Evolutionary conservation across 2,888 invertebrate genomes (phyloP), one percentile per base, ranked within the genome.

Genomic region (Papilio elwesi): DNA sequence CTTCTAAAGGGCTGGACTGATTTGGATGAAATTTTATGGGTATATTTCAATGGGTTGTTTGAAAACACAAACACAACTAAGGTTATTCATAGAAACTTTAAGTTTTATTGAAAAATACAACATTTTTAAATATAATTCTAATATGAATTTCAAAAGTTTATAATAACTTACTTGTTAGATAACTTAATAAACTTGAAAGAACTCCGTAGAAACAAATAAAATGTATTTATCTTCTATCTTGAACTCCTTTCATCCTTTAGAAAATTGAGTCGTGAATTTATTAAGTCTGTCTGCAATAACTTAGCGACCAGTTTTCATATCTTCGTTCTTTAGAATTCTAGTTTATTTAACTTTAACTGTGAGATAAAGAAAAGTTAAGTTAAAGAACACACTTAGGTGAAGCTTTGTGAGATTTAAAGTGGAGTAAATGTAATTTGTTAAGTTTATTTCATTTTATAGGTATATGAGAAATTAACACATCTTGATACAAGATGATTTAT

Each of bases 321-420:
- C 68, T 68, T 47, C n/a, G 13, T 65, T 65, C 65, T 65, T 65
- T 48, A 51, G 65, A 65, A 65, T 38, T 52, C 7, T n/a, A 69
- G 52, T 69, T 69, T 51, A 69, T 49, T 69, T 43, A 69, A 69
- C 38, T 69, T 57, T 53, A 52, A 67, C 11, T 67, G 51, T 49
- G 36, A 49, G 16, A 53, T 68, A 68, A 68, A 68, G 68, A 49
- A 57, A 57, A 57, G 9, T 68, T 65, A 64, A 48, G 55, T 16
- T 53, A 7, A 53, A 67, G 43, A 43, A 62, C 52, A 11, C 36
- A 36, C 10, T 55, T 67, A 47, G 47, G 6, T 67, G 16, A 47
- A 13, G 52, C 55, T 66, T 49, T 66, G 15, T 53, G 53, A 38
- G 12, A 16, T 16, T 47, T 13, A 55, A 67, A 48, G 47, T n/a